Conservation (phyloP, 2,797 vertebrate genomes). For the Petrocephalus schoutedeni region DNA sequence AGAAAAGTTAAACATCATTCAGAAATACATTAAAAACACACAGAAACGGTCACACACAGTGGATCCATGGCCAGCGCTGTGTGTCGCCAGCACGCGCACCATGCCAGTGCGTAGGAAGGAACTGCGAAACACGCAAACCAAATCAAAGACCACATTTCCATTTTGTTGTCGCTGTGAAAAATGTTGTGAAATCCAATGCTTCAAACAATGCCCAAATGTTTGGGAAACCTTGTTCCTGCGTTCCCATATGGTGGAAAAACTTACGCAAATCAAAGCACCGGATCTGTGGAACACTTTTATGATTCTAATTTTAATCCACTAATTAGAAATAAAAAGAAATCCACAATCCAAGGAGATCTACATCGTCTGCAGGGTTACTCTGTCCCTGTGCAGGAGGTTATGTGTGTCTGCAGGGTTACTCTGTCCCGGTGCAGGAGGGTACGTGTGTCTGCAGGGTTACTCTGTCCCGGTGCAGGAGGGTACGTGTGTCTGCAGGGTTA, state of each 20-base stretch:
- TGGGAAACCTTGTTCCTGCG: neutral
- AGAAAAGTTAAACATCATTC: neutral
- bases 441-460: neutral
- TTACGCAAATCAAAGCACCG: neutral
- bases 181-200: conserved; percentile 6
- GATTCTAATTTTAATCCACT: conserved; percentile 1
- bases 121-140: conserved; percentile 5
- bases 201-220: conserved; percentile 4
- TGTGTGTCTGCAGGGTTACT: neutral
- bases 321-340: neutral
- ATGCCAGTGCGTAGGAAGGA: neutral
- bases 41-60: neutral
- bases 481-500: neutral
- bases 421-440: neutral
- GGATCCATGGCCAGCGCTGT: neutral
- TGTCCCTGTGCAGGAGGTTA: neutral
- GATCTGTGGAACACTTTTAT: neutral
- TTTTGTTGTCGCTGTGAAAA: neutral
- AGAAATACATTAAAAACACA: neutral
- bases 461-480: neutral
- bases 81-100: neutral
- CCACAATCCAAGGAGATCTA: neutral
- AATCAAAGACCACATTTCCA: neutral
- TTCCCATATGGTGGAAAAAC: conserved; percentile 8
- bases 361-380: neutral